Evolutionary conservation across 2,113 vertebrate genomes (phyloP), one percentile per base, ranked within the genome.

Genomic region (Ornithorhynchus anatinus): DNA sequence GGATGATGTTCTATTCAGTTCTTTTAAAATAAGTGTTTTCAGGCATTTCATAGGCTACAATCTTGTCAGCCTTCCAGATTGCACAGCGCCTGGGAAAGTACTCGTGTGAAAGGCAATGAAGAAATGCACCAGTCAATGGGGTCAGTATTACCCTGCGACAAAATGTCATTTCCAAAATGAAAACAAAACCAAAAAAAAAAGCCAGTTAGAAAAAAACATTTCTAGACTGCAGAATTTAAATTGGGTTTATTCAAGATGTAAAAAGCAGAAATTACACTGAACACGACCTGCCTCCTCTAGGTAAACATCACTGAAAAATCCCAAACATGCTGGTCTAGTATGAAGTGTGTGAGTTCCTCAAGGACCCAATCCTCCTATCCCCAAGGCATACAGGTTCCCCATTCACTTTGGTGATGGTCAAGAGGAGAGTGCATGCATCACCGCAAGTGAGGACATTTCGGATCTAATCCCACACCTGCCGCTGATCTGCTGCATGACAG

Each of bases 1-100:
- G 70, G 85, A 75, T 62, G 75, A 88, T 83, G 78, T 85, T 86
- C 85, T 81, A 85, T 86, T 86, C 80, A 85, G 78, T 80, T 73
- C 85, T 88, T 84, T 77, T 53, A 71, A 40, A 4, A 40, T 14
- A 40, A 40, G 19, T 84, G 82, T 83, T 80, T 84, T 66, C 50
- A 59, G 72, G 58, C 85, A 81, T 86, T 83, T 83, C 83, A 84
- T 66, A 75, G 51, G 67, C 72, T 71, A 61, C 75, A 81, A 83
- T 81, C 73, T 75, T 69, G 82, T 78, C 80, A 88, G 80, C 84
- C 81, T 86, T 85, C 85, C 72, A 86, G 75, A 84, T 45, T 84
- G 78, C 77, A 81, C 85, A 86, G 75, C 81, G 86, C 82, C 84
- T 77, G 72, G 80, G 82, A 80, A 88, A 75, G 80, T 70, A 73